Evolutionary conservation across 2,797 vertebrate species (phyloP).

Genomic region (Poeciliopsis turneri): DNA sequence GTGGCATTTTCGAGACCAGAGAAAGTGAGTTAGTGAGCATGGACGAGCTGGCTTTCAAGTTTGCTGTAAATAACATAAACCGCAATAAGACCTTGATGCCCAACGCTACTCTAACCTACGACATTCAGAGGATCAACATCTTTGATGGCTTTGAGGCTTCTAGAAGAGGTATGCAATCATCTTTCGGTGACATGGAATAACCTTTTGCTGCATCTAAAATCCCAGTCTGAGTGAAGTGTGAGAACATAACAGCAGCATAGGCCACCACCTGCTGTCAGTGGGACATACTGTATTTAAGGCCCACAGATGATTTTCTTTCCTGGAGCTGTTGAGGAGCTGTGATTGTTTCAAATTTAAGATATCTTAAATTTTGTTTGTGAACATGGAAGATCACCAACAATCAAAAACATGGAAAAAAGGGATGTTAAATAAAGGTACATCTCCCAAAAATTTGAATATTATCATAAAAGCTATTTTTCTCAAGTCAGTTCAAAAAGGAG

Average conservation of each 20-base stretch:
- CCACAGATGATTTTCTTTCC: background rate
- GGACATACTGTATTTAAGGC: background rate
- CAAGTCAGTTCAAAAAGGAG: background rate
- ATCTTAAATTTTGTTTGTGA: background rate
- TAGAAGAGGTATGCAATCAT: slow-evolving; percentile 86
- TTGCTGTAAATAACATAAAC: slow-evolving; percentile 97
- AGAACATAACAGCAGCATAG: background rate
- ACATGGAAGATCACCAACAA: background rate
- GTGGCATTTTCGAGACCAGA: slow-evolving; percentile 96
- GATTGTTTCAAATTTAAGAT: background rate
- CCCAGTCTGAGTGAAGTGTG: background rate
- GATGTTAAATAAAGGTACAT: background rate
- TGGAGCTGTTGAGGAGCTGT: background rate
- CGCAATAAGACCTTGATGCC: slow-evolving; percentile 97
- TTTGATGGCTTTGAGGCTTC: slow-evolving; percentile 98
- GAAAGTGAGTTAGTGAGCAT: slow-evolving; percentile 94
- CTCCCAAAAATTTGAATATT: background rate
- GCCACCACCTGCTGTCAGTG: background rate
- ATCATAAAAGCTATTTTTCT: background rate
- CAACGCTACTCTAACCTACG: slow-evolving; percentile 95
- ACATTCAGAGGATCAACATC: slow-evolving; percentile 97
- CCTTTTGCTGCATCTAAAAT: background rate
- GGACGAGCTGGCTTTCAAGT: slow-evolving; percentile 98
- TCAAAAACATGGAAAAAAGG: background rate
- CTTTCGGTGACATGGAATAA: background rate